Conservation (phyloP, 1,140 invertebrate genomes). For the Trigoniulus corallinus region DNA sequence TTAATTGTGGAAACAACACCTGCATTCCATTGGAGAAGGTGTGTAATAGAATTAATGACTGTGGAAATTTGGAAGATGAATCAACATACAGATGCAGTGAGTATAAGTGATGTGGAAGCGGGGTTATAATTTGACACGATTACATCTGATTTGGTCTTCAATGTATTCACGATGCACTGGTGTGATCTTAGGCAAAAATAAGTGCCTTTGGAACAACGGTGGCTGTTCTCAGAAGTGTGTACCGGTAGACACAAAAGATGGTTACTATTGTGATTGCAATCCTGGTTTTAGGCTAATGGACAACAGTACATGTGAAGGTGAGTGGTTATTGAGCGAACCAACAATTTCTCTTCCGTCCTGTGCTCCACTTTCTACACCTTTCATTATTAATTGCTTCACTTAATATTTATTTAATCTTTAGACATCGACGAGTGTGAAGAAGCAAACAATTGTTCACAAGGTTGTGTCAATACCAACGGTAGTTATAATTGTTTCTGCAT, state of each 20-base stretch:
- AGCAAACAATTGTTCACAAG: slow-evolving; percentile 77
- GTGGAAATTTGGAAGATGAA: slow-evolving; percentile 66
- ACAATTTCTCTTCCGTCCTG: neutral
- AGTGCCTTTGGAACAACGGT: slow-evolving; percentile 61
- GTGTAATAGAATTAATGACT: slow-evolving; percentile 65
- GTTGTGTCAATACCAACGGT: slow-evolving; percentile 78
- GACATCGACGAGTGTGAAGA: slow-evolving; percentile 86
- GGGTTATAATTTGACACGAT: no score
- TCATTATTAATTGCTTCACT: neutral
- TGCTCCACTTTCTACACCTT: no score
- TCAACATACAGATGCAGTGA: slow-evolving; percentile 20
- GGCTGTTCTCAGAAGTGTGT: slow-evolving; percentile 65
- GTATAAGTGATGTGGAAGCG: no score
- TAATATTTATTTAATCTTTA: slow-evolving; percentile 26
- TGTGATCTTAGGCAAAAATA: slow-evolving; percentile 44
- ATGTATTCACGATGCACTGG: slow-evolving; percentile 7
- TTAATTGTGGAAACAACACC: slow-evolving; percentile 63
- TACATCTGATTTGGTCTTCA: no score
- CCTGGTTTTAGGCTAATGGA: slow-evolving; percentile 46
- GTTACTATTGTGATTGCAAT: slow-evolving; percentile 59
- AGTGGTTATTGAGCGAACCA: slow-evolving; percentile 9
- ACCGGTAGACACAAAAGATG: slow-evolving; percentile 54
- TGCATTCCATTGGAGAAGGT: slow-evolving; percentile 53
- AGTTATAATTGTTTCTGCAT: slow-evolving; percentile 83
- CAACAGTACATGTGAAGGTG: slow-evolving; percentile 60